Conservation (phyloP, 2,797 vertebrate genomes). For the Lutjanus campechanus region DNA sequence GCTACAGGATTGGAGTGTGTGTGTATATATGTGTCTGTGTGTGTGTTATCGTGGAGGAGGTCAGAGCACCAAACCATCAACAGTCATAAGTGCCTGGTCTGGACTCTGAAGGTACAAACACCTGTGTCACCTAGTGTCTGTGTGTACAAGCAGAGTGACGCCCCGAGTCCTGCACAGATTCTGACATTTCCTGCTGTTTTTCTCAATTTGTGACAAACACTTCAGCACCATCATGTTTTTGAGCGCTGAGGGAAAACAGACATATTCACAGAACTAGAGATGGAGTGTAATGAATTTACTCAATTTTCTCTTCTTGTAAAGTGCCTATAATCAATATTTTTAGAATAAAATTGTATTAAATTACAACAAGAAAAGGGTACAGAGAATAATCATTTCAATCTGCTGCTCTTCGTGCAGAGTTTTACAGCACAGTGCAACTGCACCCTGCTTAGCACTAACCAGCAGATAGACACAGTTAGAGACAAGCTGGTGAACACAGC, state of each 20-base stretch:
- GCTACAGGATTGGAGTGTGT: not conserved
- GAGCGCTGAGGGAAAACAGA: not conserved
- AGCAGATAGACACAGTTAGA: too few species aligned
- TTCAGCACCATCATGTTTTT: not conserved
- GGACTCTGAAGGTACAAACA: constrained; percentile 18
- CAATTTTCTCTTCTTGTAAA: not conserved
- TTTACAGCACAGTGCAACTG: too few species aligned
- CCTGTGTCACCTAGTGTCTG: constrained; percentile 23
- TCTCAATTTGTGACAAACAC: not conserved
- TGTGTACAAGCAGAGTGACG: not conserved
- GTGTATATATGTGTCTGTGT: constrained; percentile 1
- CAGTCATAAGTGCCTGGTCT: constrained; percentile 13
- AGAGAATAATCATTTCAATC: too few species aligned
- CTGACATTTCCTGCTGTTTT: constrained; percentile 31
- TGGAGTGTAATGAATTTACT: not conserved
- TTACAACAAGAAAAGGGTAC: too few species aligned
- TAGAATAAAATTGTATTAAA: not conserved
- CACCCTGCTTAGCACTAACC: too few species aligned
- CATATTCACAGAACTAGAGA: not conserved
- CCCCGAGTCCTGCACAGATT: not conserved
- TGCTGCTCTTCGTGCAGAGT: too few species aligned
- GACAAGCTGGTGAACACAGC: too few species aligned
- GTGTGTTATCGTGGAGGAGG: constrained; percentile 14
- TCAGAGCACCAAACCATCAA: constrained; percentile 32
- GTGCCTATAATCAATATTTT: not conserved